A percentile compares a stretch with the other conserved stretches of the same genome.
Conservation (phyloP, 1,140 invertebrate species). For the Bombus haemorrhoidalis region DNA sequence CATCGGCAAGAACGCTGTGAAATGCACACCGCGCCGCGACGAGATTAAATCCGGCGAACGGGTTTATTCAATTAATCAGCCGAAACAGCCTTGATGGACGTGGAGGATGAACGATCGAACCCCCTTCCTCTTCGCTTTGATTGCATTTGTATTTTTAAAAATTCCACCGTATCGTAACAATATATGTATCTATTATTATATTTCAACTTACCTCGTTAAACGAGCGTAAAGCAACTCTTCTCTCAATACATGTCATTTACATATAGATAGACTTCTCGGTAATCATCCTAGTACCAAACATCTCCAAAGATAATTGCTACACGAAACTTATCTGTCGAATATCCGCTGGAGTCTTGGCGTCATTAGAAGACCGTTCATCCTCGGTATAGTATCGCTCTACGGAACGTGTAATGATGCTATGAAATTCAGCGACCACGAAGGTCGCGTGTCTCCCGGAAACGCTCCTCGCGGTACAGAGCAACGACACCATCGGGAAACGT, state of each 20-base stretch:
- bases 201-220: background rate
- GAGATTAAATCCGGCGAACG: background rate
- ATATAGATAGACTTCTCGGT: background rate
- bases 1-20: background rate
- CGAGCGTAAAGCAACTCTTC: background rate
- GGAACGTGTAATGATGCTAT: background rate
- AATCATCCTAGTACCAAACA: background rate
- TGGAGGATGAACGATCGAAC: background rate
- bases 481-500: no score
- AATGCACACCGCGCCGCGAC: background rate
- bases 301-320: background rate
- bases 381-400: background rate
- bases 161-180: no score
- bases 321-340: background rate
- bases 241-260: background rate
- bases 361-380: background rate
- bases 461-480: background rate
- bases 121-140: no score
- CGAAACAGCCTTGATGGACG: background rate
- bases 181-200: background rate
- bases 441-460: background rate
- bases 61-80: conserved; percentile 10
- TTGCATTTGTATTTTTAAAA: background rate
- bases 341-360: no score
- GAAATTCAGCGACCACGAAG: background rate